Evolutionary conservation across 2,888 invertebrate species (phyloP).

Genomic region (Tipula confusa): DNA sequence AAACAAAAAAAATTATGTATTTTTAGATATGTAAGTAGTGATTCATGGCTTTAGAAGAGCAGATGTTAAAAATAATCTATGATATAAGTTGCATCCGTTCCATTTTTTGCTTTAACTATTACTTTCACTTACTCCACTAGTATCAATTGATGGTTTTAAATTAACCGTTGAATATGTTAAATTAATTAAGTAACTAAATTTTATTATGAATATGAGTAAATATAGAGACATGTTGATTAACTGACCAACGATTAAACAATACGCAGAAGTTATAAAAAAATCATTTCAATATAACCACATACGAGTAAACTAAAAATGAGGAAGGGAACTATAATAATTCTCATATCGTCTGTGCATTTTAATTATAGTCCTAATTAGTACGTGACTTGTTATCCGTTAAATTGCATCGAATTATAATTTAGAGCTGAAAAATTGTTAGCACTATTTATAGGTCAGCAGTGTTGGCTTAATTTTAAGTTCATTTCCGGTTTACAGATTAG

Average conservation of each 20-base stretch:
- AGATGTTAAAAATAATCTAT: neutral
- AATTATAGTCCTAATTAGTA: no score
- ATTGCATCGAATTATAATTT: no score
- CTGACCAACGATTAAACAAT: neutral
- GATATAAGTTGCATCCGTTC: neutral
- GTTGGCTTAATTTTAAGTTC: no score
- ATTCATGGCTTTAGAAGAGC: neutral
- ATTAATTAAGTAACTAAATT: neutral
- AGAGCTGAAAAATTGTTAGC: no score
- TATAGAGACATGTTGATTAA: neutral
- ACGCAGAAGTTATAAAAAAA: no score
- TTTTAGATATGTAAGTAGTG: neutral
- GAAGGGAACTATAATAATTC: no score
- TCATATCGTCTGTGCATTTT: no score
- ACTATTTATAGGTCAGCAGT: no score
- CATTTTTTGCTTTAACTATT: neutral
- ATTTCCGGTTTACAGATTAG: no score
- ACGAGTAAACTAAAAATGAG: no score
- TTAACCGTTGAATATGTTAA: neutral
- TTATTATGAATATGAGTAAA: neutral
- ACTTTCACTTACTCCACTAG: slow-evolving; percentile 12
- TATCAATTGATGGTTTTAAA: neutral
- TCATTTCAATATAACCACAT: no score
- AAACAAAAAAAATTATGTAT: neutral
- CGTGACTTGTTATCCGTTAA: no score